Conservation (phyloP, 2,888 invertebrate species). For the Tillus elongatus region DNA sequence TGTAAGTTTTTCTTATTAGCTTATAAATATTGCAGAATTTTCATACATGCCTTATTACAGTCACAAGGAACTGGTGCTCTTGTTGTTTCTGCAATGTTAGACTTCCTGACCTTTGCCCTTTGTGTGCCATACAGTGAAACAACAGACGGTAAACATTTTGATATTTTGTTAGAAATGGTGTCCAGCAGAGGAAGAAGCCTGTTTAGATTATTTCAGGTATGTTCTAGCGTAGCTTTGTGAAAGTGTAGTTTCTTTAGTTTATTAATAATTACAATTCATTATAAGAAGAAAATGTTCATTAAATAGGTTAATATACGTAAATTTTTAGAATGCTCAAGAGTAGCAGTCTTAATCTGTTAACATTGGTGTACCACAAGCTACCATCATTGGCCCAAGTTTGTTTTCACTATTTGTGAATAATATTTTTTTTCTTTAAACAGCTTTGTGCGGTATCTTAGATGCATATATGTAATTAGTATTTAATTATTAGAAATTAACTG, state of each 20-base stretch:
- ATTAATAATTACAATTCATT: slow-evolving; percentile 7
- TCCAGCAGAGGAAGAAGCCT: slow-evolving; percentile 83
- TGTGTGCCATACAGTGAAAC: slow-evolving; percentile 99
- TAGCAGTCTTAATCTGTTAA: too few relatives aligned
- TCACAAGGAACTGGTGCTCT: slow-evolving; percentile 88
- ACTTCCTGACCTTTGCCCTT: slow-evolving; percentile 93
- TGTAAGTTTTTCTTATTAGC: slow-evolving; percentile 48
- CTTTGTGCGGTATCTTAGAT: too few relatives aligned
- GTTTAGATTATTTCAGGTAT: slow-evolving; percentile 83
- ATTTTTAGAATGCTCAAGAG: too few relatives aligned
- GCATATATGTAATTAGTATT: too few relatives aligned
- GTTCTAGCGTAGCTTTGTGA: slow-evolving; percentile 6
- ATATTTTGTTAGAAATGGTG: slow-evolving; percentile 86
- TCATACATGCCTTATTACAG: too few relatives aligned
- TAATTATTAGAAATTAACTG: too few relatives aligned
- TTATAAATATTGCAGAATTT: too few relatives aligned
- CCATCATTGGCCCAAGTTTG: too few relatives aligned
- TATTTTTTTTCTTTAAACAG: too few relatives aligned
- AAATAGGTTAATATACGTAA: too few relatives aligned
- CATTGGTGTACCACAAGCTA: too few relatives aligned
- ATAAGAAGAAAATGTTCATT: slow-evolving; percentile 6
- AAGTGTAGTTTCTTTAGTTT: slow-evolving; percentile 1
- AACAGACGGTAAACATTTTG: slow-evolving; percentile 93
- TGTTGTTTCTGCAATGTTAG: slow-evolving; percentile 95
- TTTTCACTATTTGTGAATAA: too few relatives aligned